Evolutionary conservation across 1,140 invertebrate genomes (phyloP).

Genomic region (Brachionus calyciflorus): DNA sequence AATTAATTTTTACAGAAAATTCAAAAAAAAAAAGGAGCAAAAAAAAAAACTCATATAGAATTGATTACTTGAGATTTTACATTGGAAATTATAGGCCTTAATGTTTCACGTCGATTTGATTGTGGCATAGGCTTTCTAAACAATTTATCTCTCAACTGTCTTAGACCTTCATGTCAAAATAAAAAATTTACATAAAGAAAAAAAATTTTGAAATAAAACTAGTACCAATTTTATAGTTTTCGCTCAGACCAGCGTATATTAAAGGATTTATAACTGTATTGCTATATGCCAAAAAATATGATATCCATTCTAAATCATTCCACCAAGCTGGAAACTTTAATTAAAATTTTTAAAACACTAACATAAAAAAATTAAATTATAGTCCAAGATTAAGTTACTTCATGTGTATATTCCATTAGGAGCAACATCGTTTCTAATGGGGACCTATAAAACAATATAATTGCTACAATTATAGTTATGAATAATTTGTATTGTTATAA

Average conservation of each 20-base stretch:
- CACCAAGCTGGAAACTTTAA: slow-evolving; percentile 16
- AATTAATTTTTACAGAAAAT: too few species aligned
- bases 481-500: not conserved
- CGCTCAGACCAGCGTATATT: slow-evolving; percentile 63
- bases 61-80: too few species aligned
- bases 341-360: too few species aligned
- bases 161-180: not conserved
- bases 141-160: not conserved
- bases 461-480: not conserved
- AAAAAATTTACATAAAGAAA: not conserved
- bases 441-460: not conserved
- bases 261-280: slow-evolving; percentile 63
- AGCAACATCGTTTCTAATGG: slow-evolving; percentile 29
- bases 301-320: slow-evolving; percentile 13
- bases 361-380: too few species aligned
- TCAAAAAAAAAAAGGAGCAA: too few species aligned
- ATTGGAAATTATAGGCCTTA: too few species aligned
- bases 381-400: too few species aligned
- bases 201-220: not conserved
- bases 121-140: too few species aligned
- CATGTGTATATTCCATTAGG: slow-evolving; percentile 12
- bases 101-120: too few species aligned
- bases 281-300: slow-evolving; percentile 59
- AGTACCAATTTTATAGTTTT: slow-evolving; percentile 51
- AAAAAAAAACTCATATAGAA: too few species aligned